Conservation (phyloP, 2,888 invertebrate genomes). For the Hemistola chrysoprasaria region DNA sequence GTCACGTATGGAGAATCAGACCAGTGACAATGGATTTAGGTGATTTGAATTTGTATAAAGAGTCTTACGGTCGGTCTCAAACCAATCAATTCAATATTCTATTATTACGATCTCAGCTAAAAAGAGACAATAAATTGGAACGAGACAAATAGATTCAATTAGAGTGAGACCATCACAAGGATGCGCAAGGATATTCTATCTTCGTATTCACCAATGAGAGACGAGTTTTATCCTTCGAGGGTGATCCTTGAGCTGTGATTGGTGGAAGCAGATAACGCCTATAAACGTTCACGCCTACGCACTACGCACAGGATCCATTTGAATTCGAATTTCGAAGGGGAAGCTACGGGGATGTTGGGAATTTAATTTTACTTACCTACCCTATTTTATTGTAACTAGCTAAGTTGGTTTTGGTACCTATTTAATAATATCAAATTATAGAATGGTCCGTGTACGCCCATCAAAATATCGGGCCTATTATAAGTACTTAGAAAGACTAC, state of each 20-base stretch:
- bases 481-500: too few species aligned
- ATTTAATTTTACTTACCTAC: background rate
- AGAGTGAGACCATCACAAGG: slow-evolving; percentile 61
- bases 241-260: slow-evolving; percentile 67
- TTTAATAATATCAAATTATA: too few species aligned
- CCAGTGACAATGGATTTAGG: too few species aligned
- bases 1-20: too few species aligned
- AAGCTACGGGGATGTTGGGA: slow-evolving; percentile 12
- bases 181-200: slow-evolving; percentile 26
- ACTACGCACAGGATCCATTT: slow-evolving; percentile 67
- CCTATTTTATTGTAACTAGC: slow-evolving; percentile 1
- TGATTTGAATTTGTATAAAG: too few species aligned
- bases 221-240: slow-evolving; percentile 64
- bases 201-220: slow-evolving; percentile 56
- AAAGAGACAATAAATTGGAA: slow-evolving; percentile 44
- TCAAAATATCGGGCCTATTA: too few species aligned
- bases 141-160: slow-evolving; percentile 48
- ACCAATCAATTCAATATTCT: too few species aligned
- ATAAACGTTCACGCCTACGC: slow-evolving; percentile 54
- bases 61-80: too few species aligned
- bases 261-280: slow-evolving; percentile 70
- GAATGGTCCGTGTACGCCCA: too few species aligned
- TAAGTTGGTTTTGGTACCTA: too few species aligned
- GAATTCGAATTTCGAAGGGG: slow-evolving; percentile 67
- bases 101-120: slow-evolving; percentile 8